Evolutionary conservation across 2,888 invertebrate species (phyloP).

Genomic region (Acrocera orbiculus): DNA sequence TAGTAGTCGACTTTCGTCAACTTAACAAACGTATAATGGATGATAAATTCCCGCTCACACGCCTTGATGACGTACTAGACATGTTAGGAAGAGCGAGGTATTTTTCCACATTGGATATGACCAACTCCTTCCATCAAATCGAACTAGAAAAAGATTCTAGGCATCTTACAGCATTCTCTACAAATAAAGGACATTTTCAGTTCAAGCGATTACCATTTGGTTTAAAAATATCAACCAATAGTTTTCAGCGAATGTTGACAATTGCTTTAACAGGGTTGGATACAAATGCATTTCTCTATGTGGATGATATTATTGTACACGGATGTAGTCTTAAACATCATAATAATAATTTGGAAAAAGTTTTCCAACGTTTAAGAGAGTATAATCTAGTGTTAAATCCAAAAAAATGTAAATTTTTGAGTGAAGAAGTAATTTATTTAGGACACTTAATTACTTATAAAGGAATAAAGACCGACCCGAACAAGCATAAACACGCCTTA

Average conservation of each 20-base stretch:
- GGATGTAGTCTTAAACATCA: constrained; percentile 11
- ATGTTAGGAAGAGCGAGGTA: constrained; percentile 3
- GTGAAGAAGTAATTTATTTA: constrained; percentile 11
- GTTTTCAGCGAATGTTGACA: constrained; percentile 12
- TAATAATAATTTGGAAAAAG: constrained; percentile 9
- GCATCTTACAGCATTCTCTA: constrained; percentile 11
- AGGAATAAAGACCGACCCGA: too few relatives aligned
- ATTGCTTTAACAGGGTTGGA: constrained; percentile 10
- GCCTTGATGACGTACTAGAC: constrained; percentile 6
- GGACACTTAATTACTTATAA: too few relatives aligned
- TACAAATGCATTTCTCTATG: constrained; percentile 11
- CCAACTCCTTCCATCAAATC: constrained; percentile 7
- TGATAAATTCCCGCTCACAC: constrained; percentile 7
- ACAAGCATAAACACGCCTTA: too few relatives aligned
- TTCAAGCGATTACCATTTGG: constrained; percentile 12
- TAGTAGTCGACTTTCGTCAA: neutral
- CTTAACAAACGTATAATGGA: constrained; percentile 6
- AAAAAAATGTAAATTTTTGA: constrained; percentile 11
- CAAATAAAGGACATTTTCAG: constrained; percentile 10
- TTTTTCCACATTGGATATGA: constrained; percentile 1
- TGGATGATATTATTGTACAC: constrained; percentile 14
- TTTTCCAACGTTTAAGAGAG: constrained; percentile 6
- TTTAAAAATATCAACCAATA: constrained; percentile 12
- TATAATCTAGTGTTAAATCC: constrained; percentile 10
- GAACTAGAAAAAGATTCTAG: constrained; percentile 6